Evolutionary conservation across 2,797 vertebrate genomes (phyloP), one percentile per base, ranked within the genome.

Genomic region (Hypotaenidia philippensis): DNA sequence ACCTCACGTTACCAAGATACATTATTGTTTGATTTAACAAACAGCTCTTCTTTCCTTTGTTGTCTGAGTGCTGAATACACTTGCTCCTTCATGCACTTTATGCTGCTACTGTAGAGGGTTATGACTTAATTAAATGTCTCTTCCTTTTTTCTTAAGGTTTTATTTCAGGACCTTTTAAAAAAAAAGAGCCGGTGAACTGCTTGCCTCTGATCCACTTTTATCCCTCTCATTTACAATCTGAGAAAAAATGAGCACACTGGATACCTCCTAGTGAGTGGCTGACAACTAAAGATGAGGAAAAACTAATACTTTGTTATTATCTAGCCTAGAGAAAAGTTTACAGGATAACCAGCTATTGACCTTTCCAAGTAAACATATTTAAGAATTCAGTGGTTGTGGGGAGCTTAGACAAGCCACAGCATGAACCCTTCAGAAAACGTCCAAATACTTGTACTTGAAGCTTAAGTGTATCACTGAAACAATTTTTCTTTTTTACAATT

Each of bases 221-320:
- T 95, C 77, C 52, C 64, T 95, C 85, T 95, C 86, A 93, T 92
- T 97, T 96, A 86, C 40, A 93, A 91, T 90, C 38, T 78, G 75
- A 75, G 82, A 74, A 90, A 92, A 86, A 90, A 88, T 72, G 65
- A 94, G 53, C 29, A 76, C 44, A 55, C 26, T 91, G 66, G 26
- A 82, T 94, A 91, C 84, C 87, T 93, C 92, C 89, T 80, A 84
- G 63, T 90, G 90, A 91, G 93, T 76, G 52, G 47, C 52, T 96
- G 87, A 97, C 91, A 95, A 90, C 80, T 68, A 87, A 87, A 95
- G 91, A 96, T 81, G 83, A 97, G 75, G 57, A 96, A 94, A 97
- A 97, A 90, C 78, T 95, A 96, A 96, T 96, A 93, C 63, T 86
- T 94, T 83, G 71, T 91, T 97, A 94, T 97, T 96, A 96, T 96